Evolutionary conservation across 1,140 invertebrate species (phyloP).

Genomic region (Vanessa tameamea): DNA sequence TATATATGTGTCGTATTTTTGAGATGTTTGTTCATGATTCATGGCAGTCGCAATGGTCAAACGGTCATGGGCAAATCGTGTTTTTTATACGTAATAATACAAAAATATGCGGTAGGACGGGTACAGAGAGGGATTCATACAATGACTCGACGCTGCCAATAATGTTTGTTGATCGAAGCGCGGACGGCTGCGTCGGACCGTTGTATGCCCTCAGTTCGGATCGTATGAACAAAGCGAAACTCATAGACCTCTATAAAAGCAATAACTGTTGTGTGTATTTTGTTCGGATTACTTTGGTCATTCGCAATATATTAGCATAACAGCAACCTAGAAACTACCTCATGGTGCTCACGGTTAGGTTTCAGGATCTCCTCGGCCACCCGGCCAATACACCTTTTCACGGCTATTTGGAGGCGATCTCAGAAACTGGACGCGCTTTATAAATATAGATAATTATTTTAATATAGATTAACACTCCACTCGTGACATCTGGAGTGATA

Average conservation of each 20-base stretch:
- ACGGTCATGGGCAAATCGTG: slow-evolving; percentile 15
- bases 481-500: not conserved
- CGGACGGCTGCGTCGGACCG: not conserved
- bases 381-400: not conserved
- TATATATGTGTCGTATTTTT: slow-evolving; percentile 31
- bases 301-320: slow-evolving; percentile 17
- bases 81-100: slow-evolving; percentile 13
- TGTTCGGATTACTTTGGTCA: slow-evolving; percentile 14
- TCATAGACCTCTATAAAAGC: slow-evolving; percentile 31
- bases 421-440: not conserved
- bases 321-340: slow-evolving; percentile 41
- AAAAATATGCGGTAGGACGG: not conserved
- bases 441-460: slow-evolving; percentile 9
- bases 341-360: slow-evolving; percentile 27
- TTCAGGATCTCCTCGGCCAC: slow-evolving; percentile 6
- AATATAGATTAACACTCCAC: not conserved
- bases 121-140: not conserved
- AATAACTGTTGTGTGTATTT: slow-evolving; percentile 33
- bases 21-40: slow-evolving; percentile 30
- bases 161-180: not conserved
- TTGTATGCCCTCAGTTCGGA: not conserved
- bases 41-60: slow-evolving; percentile 24
- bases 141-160: not conserved
- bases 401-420: slow-evolving; percentile 6
- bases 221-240: slow-evolving; percentile 24